Conservation (phyloP, 1,140 invertebrate genomes). For the Drosophila mauritiana region DNA sequence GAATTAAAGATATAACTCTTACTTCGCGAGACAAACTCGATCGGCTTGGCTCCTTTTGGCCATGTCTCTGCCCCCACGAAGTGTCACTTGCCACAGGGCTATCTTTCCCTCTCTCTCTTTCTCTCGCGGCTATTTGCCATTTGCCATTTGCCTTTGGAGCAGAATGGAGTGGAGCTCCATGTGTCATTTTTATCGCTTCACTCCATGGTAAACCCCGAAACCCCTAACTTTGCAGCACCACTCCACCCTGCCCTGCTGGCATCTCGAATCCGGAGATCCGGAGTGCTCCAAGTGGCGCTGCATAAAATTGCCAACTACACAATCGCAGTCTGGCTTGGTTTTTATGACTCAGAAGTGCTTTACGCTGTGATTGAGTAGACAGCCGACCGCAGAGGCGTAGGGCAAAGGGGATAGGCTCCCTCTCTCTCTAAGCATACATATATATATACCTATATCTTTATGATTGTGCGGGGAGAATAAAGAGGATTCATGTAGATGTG, state of each 20-base stretch:
- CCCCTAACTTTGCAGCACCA: background rate
- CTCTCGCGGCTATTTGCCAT: constrained; percentile 11
- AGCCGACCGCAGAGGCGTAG: constrained; percentile 22
- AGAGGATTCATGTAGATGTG: constrained; percentile 27
- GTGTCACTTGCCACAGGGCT: constrained; percentile 40
- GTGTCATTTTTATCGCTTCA: constrained; percentile 53
- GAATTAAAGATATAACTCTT: constrained; percentile 1
- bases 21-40: constrained; percentile 7
- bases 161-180: constrained; percentile 27
- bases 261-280: constrained; percentile 12
- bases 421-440: background rate
- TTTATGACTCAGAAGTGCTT: constrained; percentile 59
- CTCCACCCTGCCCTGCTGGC: background rate
- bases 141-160: constrained; percentile 18
- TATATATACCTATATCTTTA: background rate
- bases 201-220: constrained; percentile 1
- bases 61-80: constrained; percentile 29
- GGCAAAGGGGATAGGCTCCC: constrained; percentile 3
- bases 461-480: constrained; percentile 3
- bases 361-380: constrained; percentile 51
- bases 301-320: constrained; percentile 54
- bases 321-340: constrained; percentile 44
- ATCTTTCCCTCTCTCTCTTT: constrained; percentile 7
- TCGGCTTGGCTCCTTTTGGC: constrained; percentile 14
- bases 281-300: constrained; percentile 34